phyloP scores from a whole-genome alignment of 2,797 vertebrate species.

The Tokudaia tokunoshimensis region DNA sequence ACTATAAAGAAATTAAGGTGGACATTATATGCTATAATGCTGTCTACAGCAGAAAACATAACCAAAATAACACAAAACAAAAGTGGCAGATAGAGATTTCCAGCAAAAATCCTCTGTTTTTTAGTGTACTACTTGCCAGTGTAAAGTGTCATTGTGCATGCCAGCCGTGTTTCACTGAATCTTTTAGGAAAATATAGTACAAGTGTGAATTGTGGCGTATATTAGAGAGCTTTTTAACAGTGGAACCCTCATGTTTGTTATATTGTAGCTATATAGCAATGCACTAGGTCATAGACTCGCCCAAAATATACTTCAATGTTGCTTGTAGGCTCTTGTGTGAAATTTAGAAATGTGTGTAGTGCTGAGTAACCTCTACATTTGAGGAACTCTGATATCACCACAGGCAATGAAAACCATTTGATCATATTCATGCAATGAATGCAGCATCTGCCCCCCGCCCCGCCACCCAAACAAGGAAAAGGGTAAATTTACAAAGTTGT shows the following conservation, averaged over 20 bases:
- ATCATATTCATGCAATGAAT: neutral
- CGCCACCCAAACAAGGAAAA: no score
- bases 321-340: neutral
- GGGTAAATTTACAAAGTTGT: neutral
- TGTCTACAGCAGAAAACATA: neutral
- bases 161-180: neutral
- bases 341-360: neutral
- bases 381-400: constrained; percentile 16
- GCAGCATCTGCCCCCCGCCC: neutral
- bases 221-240: neutral
- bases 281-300: neutral
- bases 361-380: neutral
- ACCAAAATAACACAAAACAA: neutral
- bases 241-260: neutral
- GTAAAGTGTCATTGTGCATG: neutral
- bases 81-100: neutral
- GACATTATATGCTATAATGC: neutral
- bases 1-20: neutral
- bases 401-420: constrained; percentile 3
- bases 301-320: neutral
- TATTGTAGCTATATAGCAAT: neutral
- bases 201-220: neutral
- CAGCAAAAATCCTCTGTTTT: neutral
- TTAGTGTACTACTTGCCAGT: neutral
- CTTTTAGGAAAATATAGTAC: neutral